Percentiles rank a stretch among this genome's conserved stretches.
Conservation (phyloP, 1,140 invertebrate species). For the Geopemphigus sp. region DNA sequence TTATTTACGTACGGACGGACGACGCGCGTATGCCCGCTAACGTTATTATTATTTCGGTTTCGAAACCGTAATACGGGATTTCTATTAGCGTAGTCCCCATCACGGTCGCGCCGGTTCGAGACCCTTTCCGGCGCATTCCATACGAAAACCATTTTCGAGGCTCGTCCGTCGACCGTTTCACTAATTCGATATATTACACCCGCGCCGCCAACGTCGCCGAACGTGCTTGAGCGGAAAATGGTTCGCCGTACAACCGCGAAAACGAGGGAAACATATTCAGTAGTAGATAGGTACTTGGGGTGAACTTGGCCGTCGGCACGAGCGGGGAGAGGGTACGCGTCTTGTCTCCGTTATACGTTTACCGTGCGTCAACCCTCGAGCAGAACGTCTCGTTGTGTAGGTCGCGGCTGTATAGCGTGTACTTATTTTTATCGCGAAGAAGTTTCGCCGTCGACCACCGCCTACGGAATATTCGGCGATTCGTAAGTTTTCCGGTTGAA, state of each 20-base stretch:
- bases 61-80: background rate
- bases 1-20: background rate
- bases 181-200: conserved; percentile 1
- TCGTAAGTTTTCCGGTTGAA: background rate
- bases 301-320: no score
- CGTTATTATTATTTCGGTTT: background rate
- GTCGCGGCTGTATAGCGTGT: background rate
- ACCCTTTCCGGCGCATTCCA: background rate
- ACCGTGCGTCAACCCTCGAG: background rate
- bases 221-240: conserved; percentile 21
- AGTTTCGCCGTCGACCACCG: background rate
- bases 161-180: background rate
- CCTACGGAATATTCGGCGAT: background rate
- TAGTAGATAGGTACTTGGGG: background rate
- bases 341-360: background rate
- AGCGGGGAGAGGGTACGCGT: background rate
- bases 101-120: no score
- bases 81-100: background rate
- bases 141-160: background rate
- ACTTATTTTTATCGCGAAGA: background rate
- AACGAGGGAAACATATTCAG: background rate
- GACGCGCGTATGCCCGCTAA: background rate
- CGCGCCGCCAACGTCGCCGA: background rate
- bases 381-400: background rate
- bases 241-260: background rate